Conservation (phyloP, 2,797 vertebrate species). For the Helostoma temminkii region DNA sequence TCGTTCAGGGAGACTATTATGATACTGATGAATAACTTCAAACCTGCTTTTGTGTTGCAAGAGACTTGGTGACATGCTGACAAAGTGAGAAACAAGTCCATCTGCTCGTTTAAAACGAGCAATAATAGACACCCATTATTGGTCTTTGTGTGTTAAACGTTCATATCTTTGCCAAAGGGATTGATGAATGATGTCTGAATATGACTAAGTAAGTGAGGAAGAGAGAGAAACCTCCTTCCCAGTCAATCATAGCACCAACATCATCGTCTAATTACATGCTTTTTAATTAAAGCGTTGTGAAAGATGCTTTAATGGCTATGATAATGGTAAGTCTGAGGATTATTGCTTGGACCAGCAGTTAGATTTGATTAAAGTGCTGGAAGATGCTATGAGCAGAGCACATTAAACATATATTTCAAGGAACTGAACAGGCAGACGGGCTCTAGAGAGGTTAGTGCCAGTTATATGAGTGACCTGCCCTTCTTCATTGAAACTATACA, state of each 20-base stretch:
- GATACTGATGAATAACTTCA: constrained; percentile 34
- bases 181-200: constrained; percentile 6
- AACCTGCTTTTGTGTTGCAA: constrained; percentile 39
- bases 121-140: constrained; percentile 10
- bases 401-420: constrained; percentile 32
- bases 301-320: constrained; percentile 53
- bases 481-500: constrained; percentile 17
- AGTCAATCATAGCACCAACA: constrained; percentile 32
- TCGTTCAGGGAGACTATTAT: constrained; percentile 17
- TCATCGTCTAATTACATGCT: constrained; percentile 49
- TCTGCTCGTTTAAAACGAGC: constrained; percentile 31
- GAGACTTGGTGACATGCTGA: constrained; percentile 28
- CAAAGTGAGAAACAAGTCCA: constrained; percentile 18
- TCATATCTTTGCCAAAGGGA: constrained; percentile 40
- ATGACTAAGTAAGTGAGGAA: background rate
- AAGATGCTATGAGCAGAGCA: constrained; percentile 24
- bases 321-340: constrained; percentile 56
- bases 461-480: constrained; percentile 32
- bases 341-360: constrained; percentile 35
- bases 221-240: constrained; percentile 21
- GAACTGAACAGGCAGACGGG: constrained; percentile 30
- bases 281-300: constrained; percentile 57
- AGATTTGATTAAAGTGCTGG: constrained; percentile 52
- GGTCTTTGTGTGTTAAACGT: constrained; percentile 36
- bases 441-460: constrained; percentile 8